Evolutionary conservation across 1,140 invertebrate genomes (phyloP).

Genomic region (Drosophila suzukii): DNA sequence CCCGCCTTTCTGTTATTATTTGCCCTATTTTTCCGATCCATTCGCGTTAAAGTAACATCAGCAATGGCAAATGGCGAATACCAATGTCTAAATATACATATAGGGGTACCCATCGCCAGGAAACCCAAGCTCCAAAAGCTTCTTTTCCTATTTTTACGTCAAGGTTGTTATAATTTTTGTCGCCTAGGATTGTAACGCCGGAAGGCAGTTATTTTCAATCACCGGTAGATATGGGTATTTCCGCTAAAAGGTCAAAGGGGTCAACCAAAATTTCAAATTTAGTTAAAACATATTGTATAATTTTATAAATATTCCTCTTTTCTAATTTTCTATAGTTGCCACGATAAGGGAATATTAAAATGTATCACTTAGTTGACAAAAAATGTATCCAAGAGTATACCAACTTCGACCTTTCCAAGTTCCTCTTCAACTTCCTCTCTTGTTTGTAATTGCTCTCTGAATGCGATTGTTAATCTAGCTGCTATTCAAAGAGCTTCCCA

Average conservation of each 20-base stretch:
- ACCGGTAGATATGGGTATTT: not conserved
- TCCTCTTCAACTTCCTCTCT: not conserved
- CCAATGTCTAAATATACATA: not conserved
- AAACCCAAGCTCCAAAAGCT: not conserved
- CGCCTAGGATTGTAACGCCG: not conserved
- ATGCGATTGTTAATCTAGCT: constrained; percentile 7
- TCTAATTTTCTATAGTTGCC: too few species aligned
- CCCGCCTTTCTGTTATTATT: not conserved
- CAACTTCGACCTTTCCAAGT: not conserved
- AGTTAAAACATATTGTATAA: not conserved
- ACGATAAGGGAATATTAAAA: too few species aligned
- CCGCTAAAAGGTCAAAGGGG: not conserved
- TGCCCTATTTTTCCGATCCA: not conserved
- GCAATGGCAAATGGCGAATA: not conserved
- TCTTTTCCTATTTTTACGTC: constrained; percentile 1
- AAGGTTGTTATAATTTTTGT: constrained; percentile 1
- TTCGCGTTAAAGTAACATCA: constrained; percentile 4
- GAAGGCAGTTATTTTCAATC: not conserved
- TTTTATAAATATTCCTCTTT: too few species aligned
- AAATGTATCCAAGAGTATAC: not conserved
- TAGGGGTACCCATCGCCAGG: not conserved
- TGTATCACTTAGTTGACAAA: not conserved
- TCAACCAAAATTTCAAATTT: not conserved
- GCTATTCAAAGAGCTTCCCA: constrained; percentile 5
- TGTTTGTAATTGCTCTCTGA: constrained; percentile 2